phyloP scores from a whole-genome alignment of 2,113 vertebrate genomes.

The Cariama cristata region DNA sequence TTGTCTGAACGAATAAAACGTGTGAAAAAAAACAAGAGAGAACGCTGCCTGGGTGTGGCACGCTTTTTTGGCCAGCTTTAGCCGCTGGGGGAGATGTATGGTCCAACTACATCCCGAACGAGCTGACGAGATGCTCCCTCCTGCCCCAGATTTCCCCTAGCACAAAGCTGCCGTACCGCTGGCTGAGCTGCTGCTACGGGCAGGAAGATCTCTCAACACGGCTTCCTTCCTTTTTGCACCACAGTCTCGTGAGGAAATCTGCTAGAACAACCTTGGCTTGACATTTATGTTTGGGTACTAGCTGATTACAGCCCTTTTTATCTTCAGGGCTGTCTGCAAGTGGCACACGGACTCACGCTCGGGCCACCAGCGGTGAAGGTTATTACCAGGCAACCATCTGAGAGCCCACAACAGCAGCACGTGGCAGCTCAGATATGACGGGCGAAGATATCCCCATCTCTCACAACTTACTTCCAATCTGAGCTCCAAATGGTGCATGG shows the following conservation, averaged over 20 bases:
- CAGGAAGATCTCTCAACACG: conserved; percentile 53
- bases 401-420: neutral
- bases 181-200: neutral
- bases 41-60: neutral
- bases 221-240: conserved; percentile 65
- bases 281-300: conserved; percentile 33
- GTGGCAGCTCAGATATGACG: neutral
- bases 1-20: neutral
- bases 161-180: neutral
- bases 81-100: neutral
- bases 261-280: conserved; percentile 49
- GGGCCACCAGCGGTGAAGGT: neutral
- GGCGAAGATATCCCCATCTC: neutral
- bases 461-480: neutral
- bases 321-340: neutral
- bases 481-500: neutral
- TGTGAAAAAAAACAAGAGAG: neutral
- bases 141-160: neutral
- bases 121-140: neutral
- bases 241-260: conserved; percentile 49
- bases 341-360: neutral
- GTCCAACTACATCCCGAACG: neutral
- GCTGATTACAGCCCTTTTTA: neutral
- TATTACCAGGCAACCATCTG: neutral
- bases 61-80: neutral